A percentile compares a stretch with the other conserved stretches of the same genome.
Evolutionary conservation across 92 coral and sea anemone species (phyloP).

Genomic region (Porites divaricata): DNA sequence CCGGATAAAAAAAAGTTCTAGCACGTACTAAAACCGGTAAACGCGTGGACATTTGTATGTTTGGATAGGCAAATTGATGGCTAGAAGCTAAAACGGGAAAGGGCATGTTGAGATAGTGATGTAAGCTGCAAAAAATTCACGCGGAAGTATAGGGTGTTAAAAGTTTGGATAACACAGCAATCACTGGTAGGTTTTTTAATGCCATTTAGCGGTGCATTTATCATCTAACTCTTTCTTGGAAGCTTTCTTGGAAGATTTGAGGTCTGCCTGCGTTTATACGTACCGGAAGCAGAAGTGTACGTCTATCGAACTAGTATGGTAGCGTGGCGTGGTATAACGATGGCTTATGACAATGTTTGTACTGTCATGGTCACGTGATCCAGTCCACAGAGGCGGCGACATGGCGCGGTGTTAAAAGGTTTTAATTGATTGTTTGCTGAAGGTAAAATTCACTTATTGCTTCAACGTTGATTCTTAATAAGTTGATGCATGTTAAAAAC

Average conservation of each 20-base stretch:
- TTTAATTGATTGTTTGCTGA: slow-evolving; percentile 94
- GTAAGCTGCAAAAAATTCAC: neutral
- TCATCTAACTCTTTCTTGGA: neutral
- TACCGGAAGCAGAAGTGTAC: neutral
- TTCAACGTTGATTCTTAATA: slow-evolving; percentile 63
- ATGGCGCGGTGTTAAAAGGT: slow-evolving; percentile 96
- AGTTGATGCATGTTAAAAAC: slow-evolving; percentile 41
- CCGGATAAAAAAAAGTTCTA: slow-evolving; percentile 56
- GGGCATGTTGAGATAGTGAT: neutral
- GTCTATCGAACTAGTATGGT: neutral
- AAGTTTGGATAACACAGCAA: neutral
- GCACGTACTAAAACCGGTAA: slow-evolving; percentile 20
- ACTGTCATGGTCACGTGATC: slow-evolving; percentile 40
- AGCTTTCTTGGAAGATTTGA: neutral
- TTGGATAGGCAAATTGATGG: slow-evolving; percentile 76
- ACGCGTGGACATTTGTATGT: slow-evolving; percentile 58
- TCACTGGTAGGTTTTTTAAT: neutral
- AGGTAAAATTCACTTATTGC: slow-evolving; percentile 91
- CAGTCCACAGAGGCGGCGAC: slow-evolving; percentile 86
- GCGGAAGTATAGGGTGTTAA: neutral
- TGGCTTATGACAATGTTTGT: slow-evolving; percentile 44
- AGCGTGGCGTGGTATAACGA: slow-evolving; percentile 6
- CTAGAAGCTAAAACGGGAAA: slow-evolving; percentile 55
- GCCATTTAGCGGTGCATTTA: neutral
- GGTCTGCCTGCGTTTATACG: neutral